These are phyloP conservation scores for Aeoliscus strigatus DNA, from an alignment of 2,797 vertebrate species.

Conservation along the genomic window DNA sequence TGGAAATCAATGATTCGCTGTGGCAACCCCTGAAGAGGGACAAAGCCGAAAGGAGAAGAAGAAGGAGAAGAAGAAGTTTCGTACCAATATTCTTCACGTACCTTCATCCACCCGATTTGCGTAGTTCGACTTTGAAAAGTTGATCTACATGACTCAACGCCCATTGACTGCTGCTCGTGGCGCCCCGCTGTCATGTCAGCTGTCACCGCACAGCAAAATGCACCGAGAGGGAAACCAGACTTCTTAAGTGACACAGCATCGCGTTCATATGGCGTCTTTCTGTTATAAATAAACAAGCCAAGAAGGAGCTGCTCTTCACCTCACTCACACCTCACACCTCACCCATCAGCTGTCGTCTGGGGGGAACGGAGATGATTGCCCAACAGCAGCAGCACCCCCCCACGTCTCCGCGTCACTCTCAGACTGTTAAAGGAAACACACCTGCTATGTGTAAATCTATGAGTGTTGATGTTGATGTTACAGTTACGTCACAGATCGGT, in stretches of 20 bases:
- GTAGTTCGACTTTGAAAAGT: not conserved
- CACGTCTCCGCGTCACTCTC: slow-evolving; percentile 26
- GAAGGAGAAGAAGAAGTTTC: too few relatives aligned
- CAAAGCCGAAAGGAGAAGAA: too few relatives aligned
- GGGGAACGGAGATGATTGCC: slow-evolving; percentile 57
- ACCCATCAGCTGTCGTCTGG: slow-evolving; percentile 77
- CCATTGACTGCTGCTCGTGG: not conserved
- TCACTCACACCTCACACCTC: slow-evolving; percentile 45
- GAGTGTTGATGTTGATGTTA: slow-evolving; percentile 48
- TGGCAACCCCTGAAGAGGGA: too few relatives aligned
- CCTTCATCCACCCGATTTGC: too few relatives aligned
- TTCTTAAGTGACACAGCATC: slow-evolving; percentile 56
- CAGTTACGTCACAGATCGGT: not conserved
- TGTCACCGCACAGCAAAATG: slow-evolving; percentile 15
- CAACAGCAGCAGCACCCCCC: slow-evolving; percentile 16
- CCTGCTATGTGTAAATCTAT: slow-evolving; percentile 40
- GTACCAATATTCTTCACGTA: too few relatives aligned
- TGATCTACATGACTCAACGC: not conserved
- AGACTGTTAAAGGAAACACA: slow-evolving; percentile 70
- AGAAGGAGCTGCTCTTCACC: slow-evolving; percentile 34
- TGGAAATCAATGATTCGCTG: too few relatives aligned
- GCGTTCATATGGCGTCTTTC: slow-evolving; percentile 43
- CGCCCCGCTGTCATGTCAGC: slow-evolving; percentile 15
- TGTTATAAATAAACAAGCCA: slow-evolving; percentile 72
- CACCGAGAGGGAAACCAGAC: slow-evolving; percentile 42